phyloP scores from a whole-genome alignment of 2,888 invertebrate genomes.

The Helleia helle region DNA sequence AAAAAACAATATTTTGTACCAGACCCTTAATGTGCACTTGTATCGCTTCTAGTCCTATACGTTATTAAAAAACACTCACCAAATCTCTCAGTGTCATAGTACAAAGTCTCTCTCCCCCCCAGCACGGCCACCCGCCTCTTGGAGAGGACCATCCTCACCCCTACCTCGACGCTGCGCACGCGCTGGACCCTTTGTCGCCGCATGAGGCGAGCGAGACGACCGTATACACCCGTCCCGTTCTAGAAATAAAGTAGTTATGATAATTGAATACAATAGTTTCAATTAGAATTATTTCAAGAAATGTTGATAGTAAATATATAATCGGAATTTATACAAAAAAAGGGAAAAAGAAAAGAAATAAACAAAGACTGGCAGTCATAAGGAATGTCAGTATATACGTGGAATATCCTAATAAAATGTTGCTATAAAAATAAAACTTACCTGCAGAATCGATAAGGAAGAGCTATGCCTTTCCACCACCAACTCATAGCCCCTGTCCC shows the following conservation, averaged over 20 bases:
- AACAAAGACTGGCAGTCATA: too few relatives aligned
- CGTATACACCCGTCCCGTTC: slow-evolving; percentile 85
- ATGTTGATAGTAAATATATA: too few relatives aligned
- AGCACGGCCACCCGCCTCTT: slow-evolving; percentile 77
- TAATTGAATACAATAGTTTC: too few relatives aligned
- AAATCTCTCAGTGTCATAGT: slow-evolving; percentile 83
- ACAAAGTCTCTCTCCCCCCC: slow-evolving; percentile 83
- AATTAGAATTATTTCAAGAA: too few relatives aligned
- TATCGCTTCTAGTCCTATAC: too few relatives aligned
- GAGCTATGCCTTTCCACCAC: slow-evolving; percentile 83
- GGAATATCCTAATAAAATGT: too few relatives aligned
- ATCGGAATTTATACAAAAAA: too few relatives aligned
- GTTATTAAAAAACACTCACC: slow-evolving; percentile 48
- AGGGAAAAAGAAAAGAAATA: too few relatives aligned
- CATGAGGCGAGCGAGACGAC: slow-evolving; percentile 80
- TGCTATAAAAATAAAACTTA: too few relatives aligned
- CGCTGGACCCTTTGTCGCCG: slow-evolving; percentile 72
- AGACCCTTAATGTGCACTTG: too few relatives aligned
- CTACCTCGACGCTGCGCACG: slow-evolving; percentile 81
- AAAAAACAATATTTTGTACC: too few relatives aligned
- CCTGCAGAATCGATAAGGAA: slow-evolving; percentile 80
- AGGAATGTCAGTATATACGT: too few relatives aligned
- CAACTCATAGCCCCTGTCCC: slow-evolving; percentile 75
- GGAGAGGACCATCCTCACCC: slow-evolving; percentile 77
- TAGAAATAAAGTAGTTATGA: slow-evolving; percentile 25